These are phyloP conservation scores for Sesia bembeciformis DNA, from an alignment of 2,888 invertebrate genomes.

Conservation along the genomic window DNA sequence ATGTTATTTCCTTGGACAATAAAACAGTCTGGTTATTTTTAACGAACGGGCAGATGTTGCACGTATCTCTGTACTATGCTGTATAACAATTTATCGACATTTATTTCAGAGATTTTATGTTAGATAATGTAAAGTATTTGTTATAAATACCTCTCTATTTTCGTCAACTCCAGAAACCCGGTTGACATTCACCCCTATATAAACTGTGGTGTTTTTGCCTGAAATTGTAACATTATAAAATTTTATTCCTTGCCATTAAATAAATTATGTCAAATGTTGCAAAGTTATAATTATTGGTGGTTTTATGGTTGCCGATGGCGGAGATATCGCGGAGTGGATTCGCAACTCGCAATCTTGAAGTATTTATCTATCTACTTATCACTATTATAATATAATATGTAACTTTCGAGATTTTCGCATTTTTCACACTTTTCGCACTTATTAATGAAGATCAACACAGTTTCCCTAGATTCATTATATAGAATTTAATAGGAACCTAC, in stretches of 20 bases:
- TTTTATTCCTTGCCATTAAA: not conserved
- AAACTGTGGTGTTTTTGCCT: constrained; percentile 75
- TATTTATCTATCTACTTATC: not conserved
- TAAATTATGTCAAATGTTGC: not conserved
- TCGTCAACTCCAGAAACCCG: constrained; percentile 78
- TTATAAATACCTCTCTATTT: constrained; percentile 72
- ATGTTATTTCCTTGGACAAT: constrained; percentile 71
- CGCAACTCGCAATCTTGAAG: not conserved
- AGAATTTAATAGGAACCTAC: too few species aligned
- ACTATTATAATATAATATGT: too few species aligned
- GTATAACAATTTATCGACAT: too few species aligned
- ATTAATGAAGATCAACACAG: too few species aligned
- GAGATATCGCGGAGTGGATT: constrained; percentile 29
- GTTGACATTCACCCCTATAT: constrained; percentile 76
- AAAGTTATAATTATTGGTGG: constrained; percentile 21
- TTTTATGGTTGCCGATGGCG: constrained; percentile 23
- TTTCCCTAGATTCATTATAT: too few species aligned
- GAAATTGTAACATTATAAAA: constrained; percentile 22
- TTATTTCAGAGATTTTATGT: too few species aligned
- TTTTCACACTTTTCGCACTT: too few species aligned
- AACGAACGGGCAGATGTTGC: too few species aligned
- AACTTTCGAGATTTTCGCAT: too few species aligned
- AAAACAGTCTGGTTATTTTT: constrained; percentile 2
- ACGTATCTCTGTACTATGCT: too few species aligned
- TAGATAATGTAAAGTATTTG: too few species aligned